Base-by-base conservation (phyloP, 2,888 invertebrate genomes). In the Leptopilina syphax region DNA sequence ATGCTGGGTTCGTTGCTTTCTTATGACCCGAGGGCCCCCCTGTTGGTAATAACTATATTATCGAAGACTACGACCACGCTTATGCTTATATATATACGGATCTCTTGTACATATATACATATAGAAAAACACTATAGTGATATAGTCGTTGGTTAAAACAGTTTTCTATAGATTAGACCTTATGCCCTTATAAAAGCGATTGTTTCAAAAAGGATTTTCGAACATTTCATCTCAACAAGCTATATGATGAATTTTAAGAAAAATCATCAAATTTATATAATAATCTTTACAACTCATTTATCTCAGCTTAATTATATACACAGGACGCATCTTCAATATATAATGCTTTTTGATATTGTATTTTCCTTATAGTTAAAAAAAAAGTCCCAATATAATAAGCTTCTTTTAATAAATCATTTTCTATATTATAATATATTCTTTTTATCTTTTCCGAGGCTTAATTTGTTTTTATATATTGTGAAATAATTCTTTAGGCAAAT, bases 41-140 rank as follows among this genome's bases (percentile, higher is more conserved):
- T 87, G 88, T 86, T 87, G 87, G 89, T 91, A 91, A 91, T 91
- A 91, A 91, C 91, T 91, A 91, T 91, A 91, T 91, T 91, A 91
- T 87, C 87, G 83, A 85, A 83, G 86, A 87, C 89, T 88, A 87
- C 87, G 89, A 90, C 88, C 89, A 87, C 87, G 87, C 88, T 73
- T 73, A 73, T 73, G 82, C 65, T 79, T 83, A 73, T 73, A 73
- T 57, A 54, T 57, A 54, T 24, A 27, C 27, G 18, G 18, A 18
- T 18, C 18, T 18, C 18, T 18, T 18, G 18, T 18, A 70, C 24
- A 6, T 34, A 73, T 7, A 63, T 3, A 57, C 41, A 57, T 34
- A 34, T 27, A 54, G 27, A 13, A 8, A 73, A 7, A 63, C 9
- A 24, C 63, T 24, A 63, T n/a, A 63, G 63, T 63, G 63, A 63